phyloP scores from a whole-genome alignment of 2,888 invertebrate species.

The Clitarchus hookeri region DNA sequence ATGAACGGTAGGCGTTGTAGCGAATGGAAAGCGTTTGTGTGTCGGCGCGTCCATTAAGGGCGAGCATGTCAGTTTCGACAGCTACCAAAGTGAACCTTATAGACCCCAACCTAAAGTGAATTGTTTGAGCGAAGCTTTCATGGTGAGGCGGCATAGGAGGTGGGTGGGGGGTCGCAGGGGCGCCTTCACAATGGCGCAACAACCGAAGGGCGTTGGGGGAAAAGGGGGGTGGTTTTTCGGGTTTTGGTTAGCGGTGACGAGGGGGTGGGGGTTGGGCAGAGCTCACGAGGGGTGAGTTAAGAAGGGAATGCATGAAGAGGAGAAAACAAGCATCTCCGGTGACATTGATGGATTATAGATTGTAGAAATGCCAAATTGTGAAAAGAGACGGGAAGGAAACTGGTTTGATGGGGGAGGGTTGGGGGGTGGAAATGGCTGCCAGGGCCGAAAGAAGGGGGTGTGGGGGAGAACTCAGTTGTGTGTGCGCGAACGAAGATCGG shows the following conservation, averaged over 20 bases:
- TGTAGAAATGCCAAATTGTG: constrained; percentile 61
- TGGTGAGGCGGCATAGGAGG: not conserved
- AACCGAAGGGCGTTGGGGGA: not conserved
- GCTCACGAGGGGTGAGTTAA: constrained; percentile 21
- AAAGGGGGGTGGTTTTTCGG: constrained; percentile 10
- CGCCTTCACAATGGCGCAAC: constrained; percentile 24
- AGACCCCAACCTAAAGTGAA: constrained; percentile 17
- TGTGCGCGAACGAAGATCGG: constrained; percentile 29
- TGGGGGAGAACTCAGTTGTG: constrained; percentile 36
- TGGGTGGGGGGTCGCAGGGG: not conserved
- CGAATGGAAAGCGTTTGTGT: not conserved
- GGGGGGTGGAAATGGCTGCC: constrained; percentile 5
- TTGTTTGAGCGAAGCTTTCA: constrained; percentile 18
- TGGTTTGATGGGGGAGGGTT: constrained; percentile 30
- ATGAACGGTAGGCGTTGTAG: not conserved
- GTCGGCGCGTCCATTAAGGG: constrained; percentile 17
- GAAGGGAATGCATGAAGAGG: constrained; percentile 49
- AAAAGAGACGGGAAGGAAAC: constrained; percentile 51
- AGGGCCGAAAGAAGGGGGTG: constrained; percentile 31
- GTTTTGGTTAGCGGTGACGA: not conserved
- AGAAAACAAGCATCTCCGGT: constrained; percentile 58
- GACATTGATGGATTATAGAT: constrained; percentile 60
- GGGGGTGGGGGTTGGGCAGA: not conserved
- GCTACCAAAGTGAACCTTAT: constrained; percentile 21
- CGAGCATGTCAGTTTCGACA: constrained; percentile 23